Conservation (phyloP, 2,113 vertebrate genomes). For the Menura novaehollandiae region DNA sequence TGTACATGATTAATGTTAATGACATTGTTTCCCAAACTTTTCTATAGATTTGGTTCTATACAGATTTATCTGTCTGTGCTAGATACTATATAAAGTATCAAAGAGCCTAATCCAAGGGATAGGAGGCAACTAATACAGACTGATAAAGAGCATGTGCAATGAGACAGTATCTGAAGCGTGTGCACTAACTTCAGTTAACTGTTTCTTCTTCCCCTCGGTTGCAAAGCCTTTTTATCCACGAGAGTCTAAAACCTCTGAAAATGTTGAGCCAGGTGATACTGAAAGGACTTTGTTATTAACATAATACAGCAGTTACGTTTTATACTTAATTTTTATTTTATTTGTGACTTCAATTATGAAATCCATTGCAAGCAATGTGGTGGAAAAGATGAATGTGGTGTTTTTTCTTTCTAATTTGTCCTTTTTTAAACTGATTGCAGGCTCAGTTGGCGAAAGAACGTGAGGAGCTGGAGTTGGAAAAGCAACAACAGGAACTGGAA, state of each 20-base stretch:
- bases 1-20: neutral
- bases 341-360: neutral
- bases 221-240: neutral
- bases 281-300: neutral
- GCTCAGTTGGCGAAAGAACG: constrained; percentile 36
- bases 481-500: constrained; percentile 49
- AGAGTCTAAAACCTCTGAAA: neutral
- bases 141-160: neutral
- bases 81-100: neutral
- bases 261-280: neutral
- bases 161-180: neutral
- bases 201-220: neutral
- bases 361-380: neutral
- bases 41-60: neutral
- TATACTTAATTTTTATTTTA: neutral
- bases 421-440: neutral
- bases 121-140: neutral
- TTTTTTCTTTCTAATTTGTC: neutral
- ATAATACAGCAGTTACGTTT: neutral
- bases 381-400: neutral
- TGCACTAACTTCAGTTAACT: neutral
- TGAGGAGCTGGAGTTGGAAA: constrained; percentile 36
- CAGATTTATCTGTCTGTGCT: neutral
- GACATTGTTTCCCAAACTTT: neutral
- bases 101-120: neutral